phyloP scores from a whole-genome alignment of 2,113 vertebrate genomes.

The Orycteropus afer region DNA sequence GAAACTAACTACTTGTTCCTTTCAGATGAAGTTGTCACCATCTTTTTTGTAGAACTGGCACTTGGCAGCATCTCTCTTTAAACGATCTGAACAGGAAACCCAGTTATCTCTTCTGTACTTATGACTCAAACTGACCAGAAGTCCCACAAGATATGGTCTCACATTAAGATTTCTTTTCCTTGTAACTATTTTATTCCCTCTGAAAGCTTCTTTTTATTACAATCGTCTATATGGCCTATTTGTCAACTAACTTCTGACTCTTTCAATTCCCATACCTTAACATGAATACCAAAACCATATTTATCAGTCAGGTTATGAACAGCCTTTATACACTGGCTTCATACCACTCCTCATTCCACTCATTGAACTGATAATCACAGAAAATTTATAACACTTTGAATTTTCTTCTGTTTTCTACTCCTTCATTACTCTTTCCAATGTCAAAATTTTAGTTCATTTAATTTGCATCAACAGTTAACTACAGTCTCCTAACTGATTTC shows the following conservation, averaged over 20 bases:
- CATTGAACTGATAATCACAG: not conserved
- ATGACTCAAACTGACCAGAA: slow-evolving; percentile 27
- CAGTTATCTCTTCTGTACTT: not conserved
- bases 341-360: not conserved
- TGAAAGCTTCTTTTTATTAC: not conserved
- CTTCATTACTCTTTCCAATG: not conserved
- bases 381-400: not conserved
- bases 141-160: not conserved
- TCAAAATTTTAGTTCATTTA: not conserved
- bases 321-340: not conserved
- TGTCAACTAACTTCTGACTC: not conserved
- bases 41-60: not conserved
- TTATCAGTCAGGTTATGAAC: not conserved
- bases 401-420: not conserved
- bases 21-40: not conserved
- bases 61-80: not conserved
- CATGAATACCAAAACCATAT: not conserved
- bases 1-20: not conserved
- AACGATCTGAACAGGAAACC: slow-evolving; percentile 14
- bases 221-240: not conserved
- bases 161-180: not conserved
- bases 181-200: not conserved
- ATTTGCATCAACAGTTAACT: not conserved
- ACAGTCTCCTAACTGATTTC: not conserved
- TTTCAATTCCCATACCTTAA: not conserved